Base-by-base conservation (phyloP, 2,113 vertebrate genomes). In the Mystacornis crossleyi region DNA sequence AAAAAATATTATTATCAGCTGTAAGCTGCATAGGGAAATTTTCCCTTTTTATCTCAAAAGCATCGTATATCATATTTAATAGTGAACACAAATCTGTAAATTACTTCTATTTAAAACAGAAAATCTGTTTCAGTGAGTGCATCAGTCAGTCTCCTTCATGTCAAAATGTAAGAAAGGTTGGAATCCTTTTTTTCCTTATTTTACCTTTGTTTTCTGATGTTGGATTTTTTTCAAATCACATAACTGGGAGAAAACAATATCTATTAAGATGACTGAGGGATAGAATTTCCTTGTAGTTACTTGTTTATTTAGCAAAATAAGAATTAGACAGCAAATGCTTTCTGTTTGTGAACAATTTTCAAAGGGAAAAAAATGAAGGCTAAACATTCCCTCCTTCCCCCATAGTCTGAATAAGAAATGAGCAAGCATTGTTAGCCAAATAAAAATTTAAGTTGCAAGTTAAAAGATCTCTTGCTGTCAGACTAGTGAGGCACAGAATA, bases 331-430 rank as follows among this genome's bases (percentile, higher is more conserved):
- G 12, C 7, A 71, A 61, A 43, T 18, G 15, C 6, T 34, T 62
- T 45, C 12, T 31, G 13, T 62, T 71, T 6, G 4, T 33, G 55
- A 87, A 29, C 4, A 21, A 6, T 62, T 78, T 45, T 40, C 15
- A 87, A 83, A 14, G 2, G 15, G 20, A 29, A 78, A 54, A 48
- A 18, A 9, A 34, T 12, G 20, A 54, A 60, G 31, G 6, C 10
- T 55, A 73, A 66, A 69, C 36, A 11, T 18, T 2, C 8, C 20
- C 21, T 13, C 54, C 54, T 21, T 23, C 20, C 20, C 25, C 10
- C 5, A 31, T 13, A 60, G 54, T 14, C 14, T 50, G 38, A 62
- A 12, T 40, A 47, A 62, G 14, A 67, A 51, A 45, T 0, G 0
- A 48, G 7, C 15, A 29, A 42, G 33, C 7, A 48, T n/a, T 57